Base-by-base conservation (phyloP, 2,113 vertebrate genomes). In the Procavia capensis region DNA sequence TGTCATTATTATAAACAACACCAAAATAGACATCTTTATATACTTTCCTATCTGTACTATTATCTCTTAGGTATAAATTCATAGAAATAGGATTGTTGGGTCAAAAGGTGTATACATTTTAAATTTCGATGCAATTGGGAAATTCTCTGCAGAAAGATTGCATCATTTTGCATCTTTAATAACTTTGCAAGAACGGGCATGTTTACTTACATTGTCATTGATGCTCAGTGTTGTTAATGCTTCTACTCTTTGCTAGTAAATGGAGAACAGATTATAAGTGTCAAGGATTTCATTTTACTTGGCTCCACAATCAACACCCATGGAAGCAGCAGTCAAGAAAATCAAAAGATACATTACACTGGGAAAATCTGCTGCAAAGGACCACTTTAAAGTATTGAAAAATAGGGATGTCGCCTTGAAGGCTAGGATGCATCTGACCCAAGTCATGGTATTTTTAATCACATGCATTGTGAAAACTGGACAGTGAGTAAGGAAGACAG, bases 21-120 rank as follows among this genome's bases (percentile, higher is more conserved):
- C 50, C n/a, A 54, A 45, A 25, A 27, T 0, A 2, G 50, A 31
- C 59, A 1, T n/a, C 57, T 85, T 27, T 7, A 9, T 0, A 39
- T 6, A 0, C 7, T 64, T 11, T 17, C 72, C 31, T 20, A 0
- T 22, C n/a, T 24, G 24, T 13, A 41, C 17, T 14, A 0, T 6
- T 2, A 1, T 5, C 1, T 25, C 13, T 25, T 9, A 11, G 66
- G 17, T 82, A 10, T 25, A 29, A 24, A 14, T 22, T 80, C 74
- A 66, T 59, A 25, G 50, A 54, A 54, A 54, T 13, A 54, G 50
- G 50, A 13, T 54, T 54, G 50, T 16, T 54, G 50, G 14, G 74
- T 27, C 11, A 25, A 14, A 31, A 96, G 43, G 6, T 39, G 0
- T 3, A 41, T 74, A 36, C n/a, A 14, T 68, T 66, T 88, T 78